A percentile compares a stretch with the other conserved stretches of the same genome.
Evolutionary conservation across 2,888 invertebrate species (phyloP).

Genomic region (Cyclophora punctaria): DNA sequence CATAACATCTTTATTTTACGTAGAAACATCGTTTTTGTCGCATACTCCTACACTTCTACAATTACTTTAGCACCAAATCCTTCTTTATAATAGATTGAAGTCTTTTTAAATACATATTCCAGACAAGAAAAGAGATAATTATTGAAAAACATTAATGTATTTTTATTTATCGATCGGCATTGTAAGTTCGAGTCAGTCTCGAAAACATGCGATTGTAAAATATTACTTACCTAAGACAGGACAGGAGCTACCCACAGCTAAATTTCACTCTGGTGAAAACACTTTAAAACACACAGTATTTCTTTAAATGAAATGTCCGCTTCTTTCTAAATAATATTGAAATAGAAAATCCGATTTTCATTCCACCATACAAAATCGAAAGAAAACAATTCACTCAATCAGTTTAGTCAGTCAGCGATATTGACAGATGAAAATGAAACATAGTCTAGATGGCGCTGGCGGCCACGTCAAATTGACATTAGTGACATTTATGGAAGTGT

Average conservation of each 20-base stretch:
- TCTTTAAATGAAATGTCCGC: no score
- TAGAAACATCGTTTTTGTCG: no score
- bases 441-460: conserved; percentile 11
- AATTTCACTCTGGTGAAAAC: no score
- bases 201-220: background rate
- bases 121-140: background rate
- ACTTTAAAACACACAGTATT: no score
- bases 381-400: background rate
- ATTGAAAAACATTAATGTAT: conserved; percentile 40
- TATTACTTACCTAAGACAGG: conserved; percentile 5
- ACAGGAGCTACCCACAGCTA: background rate
- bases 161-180: conserved; percentile 57
- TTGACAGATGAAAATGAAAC: conserved; percentile 3
- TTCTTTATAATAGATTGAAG: no score
- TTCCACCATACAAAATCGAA: background rate
- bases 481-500: no score
- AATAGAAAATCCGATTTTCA: no score
- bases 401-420: background rate
- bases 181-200: conserved; percentile 19
- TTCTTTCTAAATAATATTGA: no score
- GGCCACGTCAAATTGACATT: conserved; percentile 10
- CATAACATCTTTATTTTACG: no score
- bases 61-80: no score
- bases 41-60: no score
- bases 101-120: no score